Percentiles rank a stretch among this genome's conserved stretches.
Evolutionary conservation across 1,140 invertebrate genomes (phyloP).

Genomic region (Sogatella furcifera): DNA sequence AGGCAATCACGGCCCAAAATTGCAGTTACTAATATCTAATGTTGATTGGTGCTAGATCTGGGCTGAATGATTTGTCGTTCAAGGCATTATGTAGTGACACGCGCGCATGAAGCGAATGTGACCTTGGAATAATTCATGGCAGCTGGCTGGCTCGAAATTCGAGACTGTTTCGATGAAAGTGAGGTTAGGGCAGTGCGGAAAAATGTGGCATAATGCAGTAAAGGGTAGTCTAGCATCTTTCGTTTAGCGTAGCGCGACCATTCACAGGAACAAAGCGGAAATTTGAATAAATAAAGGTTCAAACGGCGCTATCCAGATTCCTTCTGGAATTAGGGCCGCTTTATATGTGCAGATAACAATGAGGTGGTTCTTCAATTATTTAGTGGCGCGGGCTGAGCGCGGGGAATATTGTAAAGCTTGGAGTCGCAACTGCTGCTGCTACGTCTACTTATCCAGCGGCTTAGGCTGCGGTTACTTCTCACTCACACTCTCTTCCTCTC

Average conservation of each 20-base stretch:
- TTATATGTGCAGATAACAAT: background rate
- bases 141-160: no score
- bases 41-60: no score
- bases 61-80: no score
- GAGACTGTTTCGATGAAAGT: no score
- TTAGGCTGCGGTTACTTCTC: background rate
- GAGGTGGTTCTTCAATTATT: constrained; percentile 3
- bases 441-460: background rate
- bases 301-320: background rate
- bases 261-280: background rate
- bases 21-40: no score
- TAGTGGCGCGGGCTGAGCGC: background rate
- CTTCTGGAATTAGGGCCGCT: background rate
- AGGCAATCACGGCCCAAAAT: no score
- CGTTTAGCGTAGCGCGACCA: background rate
- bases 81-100: no score
- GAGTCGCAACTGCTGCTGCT: background rate
- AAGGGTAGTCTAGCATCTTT: no score
- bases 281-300: constrained; percentile 1
- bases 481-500: background rate
- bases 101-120: no score
- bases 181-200: no score
- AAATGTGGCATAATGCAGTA: no score
- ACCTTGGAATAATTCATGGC: no score
- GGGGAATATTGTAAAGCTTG: background rate